A percentile compares a stretch with the other conserved stretches of the same genome.
Evolutionary conservation across 2,888 invertebrate genomes (phyloP).

Genomic region (Amphipyra tragopoginis): DNA sequence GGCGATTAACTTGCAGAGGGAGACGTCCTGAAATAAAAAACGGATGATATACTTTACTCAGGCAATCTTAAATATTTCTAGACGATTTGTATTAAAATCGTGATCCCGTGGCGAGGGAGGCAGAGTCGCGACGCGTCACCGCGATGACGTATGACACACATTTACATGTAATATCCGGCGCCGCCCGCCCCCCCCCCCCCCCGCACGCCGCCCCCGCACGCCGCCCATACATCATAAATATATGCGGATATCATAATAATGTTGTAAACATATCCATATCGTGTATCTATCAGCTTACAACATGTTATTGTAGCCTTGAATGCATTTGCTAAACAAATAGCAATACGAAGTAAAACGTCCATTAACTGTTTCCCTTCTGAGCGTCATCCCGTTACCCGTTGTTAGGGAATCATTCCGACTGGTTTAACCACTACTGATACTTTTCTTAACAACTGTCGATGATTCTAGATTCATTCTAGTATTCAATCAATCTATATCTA

Average conservation of each 20-base stretch:
- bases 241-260: neutral
- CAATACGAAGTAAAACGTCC: no score
- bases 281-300: no score
- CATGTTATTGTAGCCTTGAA: no score
- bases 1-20: neutral
- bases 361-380: no score
- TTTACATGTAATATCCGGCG: slow-evolving; percentile 76
- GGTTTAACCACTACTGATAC: no score
- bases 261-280: slow-evolving; percentile 3
- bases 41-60: no score
- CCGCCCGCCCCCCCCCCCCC: slow-evolving; percentile 26
- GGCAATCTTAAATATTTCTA: neutral
- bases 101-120: neutral
- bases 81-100: neutral
- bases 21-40: neutral
- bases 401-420: no score
- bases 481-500: no score
- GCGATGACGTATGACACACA: slow-evolving; percentile 39
- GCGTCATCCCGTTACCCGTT: no score
- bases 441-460: no score
- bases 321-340: no score
- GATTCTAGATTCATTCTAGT: no score
- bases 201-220: neutral
- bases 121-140: neutral
- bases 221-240: slow-evolving; percentile 19